Conservation (phyloP, 2,113 vertebrate species). For the Tachycineta bicolor region DNA sequence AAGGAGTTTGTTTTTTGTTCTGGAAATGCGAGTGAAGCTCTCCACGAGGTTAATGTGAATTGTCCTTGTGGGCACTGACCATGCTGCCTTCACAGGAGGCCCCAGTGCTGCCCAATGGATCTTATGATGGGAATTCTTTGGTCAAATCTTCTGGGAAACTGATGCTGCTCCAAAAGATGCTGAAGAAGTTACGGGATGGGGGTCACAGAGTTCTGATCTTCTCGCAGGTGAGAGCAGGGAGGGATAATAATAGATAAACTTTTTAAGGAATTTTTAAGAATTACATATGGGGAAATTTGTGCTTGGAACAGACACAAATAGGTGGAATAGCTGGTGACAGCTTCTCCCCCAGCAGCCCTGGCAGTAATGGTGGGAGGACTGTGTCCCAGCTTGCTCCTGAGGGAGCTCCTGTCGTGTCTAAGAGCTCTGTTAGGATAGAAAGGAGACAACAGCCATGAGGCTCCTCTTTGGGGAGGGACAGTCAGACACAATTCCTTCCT, state of each 20-base stretch:
- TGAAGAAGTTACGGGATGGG: slow-evolving; percentile 91
- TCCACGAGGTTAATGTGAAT: fast-evolving
- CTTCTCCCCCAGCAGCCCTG: not conserved
- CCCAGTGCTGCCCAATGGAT: slow-evolving; percentile 92
- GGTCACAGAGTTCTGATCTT: slow-evolving; percentile 97
- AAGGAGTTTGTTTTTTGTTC: not conserved
- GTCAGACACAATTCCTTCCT: not conserved
- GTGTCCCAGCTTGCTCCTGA: not conserved
- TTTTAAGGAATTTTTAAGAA: not conserved
- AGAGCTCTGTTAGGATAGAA: not conserved
- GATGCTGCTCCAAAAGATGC: slow-evolving; percentile 97
- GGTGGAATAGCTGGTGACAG: not conserved
- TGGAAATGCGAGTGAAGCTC: not conserved
- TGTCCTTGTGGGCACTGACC: not conserved
- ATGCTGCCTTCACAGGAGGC: slow-evolving; percentile 83
- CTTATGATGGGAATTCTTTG: slow-evolving; percentile 93
- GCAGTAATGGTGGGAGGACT: not conserved
- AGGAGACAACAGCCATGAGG: not conserved
- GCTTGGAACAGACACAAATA: not conserved
- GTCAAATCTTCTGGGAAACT: slow-evolving; percentile 97
- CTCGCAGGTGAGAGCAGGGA: slow-evolving; percentile 84
- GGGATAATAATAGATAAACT: not conserved
- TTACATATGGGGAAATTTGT: not conserved
- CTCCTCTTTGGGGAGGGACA: fast-evolving
- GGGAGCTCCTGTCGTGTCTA: not conserved